Evolutionary conservation across 2,888 invertebrate genomes (phyloP).

Genomic region (Ferrisia virgata): DNA sequence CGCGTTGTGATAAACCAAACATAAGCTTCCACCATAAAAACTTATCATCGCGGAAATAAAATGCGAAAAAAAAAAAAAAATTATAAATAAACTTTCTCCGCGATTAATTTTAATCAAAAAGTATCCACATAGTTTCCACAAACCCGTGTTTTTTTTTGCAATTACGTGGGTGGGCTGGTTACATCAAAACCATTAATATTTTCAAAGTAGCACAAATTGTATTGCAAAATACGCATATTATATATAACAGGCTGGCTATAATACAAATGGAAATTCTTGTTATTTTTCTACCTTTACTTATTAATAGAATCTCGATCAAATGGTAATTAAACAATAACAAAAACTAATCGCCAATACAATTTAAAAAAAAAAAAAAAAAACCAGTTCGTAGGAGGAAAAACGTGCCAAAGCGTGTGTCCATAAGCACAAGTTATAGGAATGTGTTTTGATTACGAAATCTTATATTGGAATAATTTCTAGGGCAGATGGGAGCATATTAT

Average conservation of each 20-base stretch:
- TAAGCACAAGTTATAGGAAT: not conserved
- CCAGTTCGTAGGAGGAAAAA: conserved; percentile 15
- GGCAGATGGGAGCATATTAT: not conserved
- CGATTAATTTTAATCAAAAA: conserved; percentile 29
- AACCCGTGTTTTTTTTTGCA: not conserved
- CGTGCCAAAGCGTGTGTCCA: not conserved
- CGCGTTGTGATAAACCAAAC: not conserved
- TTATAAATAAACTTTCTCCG: conserved; percentile 16
- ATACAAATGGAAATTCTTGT: not conserved
- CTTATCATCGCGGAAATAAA: not conserved
- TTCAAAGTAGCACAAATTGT: conserved; percentile 1
- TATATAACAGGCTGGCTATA: not conserved
- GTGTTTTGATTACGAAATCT: not conserved
- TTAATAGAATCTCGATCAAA: not conserved
- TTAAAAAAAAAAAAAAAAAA: no score
- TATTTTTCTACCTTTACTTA: not conserved
- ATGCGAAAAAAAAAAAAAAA: not conserved
- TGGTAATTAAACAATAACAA: conserved; percentile 12
- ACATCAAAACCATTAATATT: not conserved
- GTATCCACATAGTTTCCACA: not conserved
- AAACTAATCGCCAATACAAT: not conserved
- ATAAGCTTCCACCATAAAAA: conserved; percentile 1
- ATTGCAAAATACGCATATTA: not conserved
- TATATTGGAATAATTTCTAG: not conserved
- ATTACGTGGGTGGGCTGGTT: conserved; percentile 18